Percentiles rank a stretch among this genome's conserved stretches.
Evolutionary conservation across 2,113 vertebrate genomes (phyloP).

Genomic region (Petromus typicus): DNA sequence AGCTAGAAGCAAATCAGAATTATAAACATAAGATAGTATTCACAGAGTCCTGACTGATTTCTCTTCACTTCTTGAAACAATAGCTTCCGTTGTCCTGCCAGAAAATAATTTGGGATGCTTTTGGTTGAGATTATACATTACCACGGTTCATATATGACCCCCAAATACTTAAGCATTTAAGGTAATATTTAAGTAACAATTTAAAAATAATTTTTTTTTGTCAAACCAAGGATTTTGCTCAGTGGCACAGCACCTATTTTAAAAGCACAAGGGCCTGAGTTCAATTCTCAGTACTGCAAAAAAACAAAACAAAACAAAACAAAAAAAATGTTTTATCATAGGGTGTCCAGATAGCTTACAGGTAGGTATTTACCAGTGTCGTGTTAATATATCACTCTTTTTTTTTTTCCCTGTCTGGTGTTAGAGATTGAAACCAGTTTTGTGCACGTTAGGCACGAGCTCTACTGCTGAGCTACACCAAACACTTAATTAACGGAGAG

Average conservation of each 20-base stretch:
- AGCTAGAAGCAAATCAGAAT: neutral
- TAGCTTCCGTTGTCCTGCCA: neutral
- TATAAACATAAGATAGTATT: conserved; percentile 8
- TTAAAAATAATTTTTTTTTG: neutral
- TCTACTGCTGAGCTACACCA: neutral
- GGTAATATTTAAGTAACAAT: neutral
- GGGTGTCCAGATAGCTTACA: neutral
- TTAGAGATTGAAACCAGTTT: neutral
- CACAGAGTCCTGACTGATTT: neutral
- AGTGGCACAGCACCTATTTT: no score
- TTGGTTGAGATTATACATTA: neutral
- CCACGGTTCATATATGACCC: neutral
- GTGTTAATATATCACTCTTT: neutral
- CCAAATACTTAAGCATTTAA: neutral
- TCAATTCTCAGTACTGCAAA: no score
- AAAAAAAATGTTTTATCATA: neutral
- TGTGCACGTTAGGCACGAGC: no score
- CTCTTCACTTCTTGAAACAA: neutral
- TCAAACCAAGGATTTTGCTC: no score
- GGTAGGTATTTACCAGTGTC: neutral
- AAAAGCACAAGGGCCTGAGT: no score
- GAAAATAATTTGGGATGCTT: neutral
- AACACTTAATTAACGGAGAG: neutral
- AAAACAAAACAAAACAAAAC: no score
- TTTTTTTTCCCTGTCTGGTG: neutral